Evolutionary conservation across 2,113 vertebrate genomes (phyloP), one percentile per base, ranked within the genome.

Genomic region (Hippocampus barbouri): DNA sequence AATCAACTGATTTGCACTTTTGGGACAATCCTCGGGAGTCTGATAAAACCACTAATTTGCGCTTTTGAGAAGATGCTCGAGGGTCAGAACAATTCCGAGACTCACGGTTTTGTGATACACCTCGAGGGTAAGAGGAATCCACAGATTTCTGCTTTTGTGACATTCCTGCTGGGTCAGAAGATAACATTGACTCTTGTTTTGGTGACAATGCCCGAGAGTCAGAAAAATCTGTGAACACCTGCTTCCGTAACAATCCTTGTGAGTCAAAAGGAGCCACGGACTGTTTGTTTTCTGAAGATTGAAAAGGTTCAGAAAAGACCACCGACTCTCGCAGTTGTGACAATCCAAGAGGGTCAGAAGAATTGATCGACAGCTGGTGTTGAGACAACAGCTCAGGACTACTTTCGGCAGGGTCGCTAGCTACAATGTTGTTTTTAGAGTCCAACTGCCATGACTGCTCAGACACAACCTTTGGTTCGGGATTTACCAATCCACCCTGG

Each of bases 381-480:
- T 78, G 76, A 41, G 66, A 59, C 38, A 14, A 57, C 27, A 63
- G 71, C 5, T 87, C 79, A 38, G 14, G 2, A 11, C 69, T 8
- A 65, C 5, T 23, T 27, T 54, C 53, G 67, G 51, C 53, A 57
- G 70, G 4, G 38, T 40, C 73, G 23, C 21, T 75, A 45, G 69
- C 67, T 71, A 34, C 40, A 0, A 8, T 12, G 4, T 53, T 68
- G 43, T 67, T 72, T 79, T 85, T 85, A 74, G 70, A 73, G 30
- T 79, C 84, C 20, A 80, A 62, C 27, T 76, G 20, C 69, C 23
- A 81, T 2, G 71, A 68, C 2, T 75, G 74, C 66, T 82, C 83
- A 73, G 73, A 34, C n/a, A n/a, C 7, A 18, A 59, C 25, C 62
- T 57, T 60, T 1, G 27, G 75, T 75, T 87, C 85, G 53, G 54